Conservation (phyloP, 2,888 invertebrate species). For the Mesorhabditis spiculigera region DNA sequence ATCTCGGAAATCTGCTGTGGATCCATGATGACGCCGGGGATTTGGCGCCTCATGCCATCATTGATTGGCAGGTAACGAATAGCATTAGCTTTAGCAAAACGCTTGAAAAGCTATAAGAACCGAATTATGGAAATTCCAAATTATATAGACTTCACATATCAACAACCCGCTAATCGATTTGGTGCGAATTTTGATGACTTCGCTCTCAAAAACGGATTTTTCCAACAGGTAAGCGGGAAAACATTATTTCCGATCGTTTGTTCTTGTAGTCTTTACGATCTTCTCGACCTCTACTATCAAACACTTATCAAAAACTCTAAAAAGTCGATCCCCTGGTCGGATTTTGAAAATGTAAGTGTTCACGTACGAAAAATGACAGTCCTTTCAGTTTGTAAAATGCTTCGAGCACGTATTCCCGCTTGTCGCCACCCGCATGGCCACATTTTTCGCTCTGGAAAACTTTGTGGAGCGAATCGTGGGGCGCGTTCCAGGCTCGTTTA, state of each 20-base stretch:
- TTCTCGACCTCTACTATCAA: not conserved
- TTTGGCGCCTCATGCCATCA: not conserved
- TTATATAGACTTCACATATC: not conserved
- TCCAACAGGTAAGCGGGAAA: not conserved
- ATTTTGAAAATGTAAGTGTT: not conserved
- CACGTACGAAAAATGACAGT: not conserved
- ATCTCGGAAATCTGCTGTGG: not conserved
- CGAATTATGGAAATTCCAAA: no score
- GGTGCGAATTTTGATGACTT: not conserved
- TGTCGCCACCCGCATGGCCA: not conserved
- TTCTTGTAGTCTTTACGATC: not conserved
- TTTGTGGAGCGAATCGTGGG: not conserved
- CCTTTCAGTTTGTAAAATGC: not conserved
- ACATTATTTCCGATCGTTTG: no score
- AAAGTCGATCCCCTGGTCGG: not conserved
- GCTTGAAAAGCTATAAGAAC: not conserved
- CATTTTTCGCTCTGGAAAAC: not conserved
- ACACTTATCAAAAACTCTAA: not conserved
- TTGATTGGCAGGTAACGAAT: slow-evolving; percentile 2
- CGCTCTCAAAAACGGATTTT: slow-evolving; percentile 4
- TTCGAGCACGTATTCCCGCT: slow-evolving; percentile 1
- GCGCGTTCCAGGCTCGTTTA: not conserved
- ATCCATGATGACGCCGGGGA: not conserved
- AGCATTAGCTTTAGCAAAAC: not conserved
- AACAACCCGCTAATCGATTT: slow-evolving; percentile 3